Percentiles rank a stretch among this genome's conserved stretches.
Conservation (phyloP, 2,888 invertebrate species). For the Pterostichus madidus region DNA sequence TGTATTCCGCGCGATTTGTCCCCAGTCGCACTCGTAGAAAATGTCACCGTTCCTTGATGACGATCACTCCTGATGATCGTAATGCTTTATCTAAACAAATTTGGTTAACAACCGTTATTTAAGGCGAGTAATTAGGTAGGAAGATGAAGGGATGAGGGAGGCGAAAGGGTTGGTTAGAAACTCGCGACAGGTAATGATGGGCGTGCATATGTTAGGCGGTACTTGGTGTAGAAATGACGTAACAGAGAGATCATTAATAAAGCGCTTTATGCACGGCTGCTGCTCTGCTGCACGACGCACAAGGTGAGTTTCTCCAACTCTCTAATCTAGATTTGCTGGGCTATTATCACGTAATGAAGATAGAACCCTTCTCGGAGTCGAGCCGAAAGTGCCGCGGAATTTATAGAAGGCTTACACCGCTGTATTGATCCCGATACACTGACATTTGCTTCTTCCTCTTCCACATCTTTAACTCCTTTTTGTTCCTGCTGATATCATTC, state of each 20-base stretch:
- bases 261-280: constrained; percentile 19
- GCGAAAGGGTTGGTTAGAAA: no score
- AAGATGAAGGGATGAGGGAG: neutral
- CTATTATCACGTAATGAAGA: constrained; percentile 66
- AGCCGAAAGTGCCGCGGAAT: constrained; percentile 56
- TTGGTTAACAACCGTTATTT: constrained; percentile 44
- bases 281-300: constrained; percentile 20
- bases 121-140: constrained; percentile 32
- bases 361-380: constrained; percentile 63
- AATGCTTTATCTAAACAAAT: constrained; percentile 26
- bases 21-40: constrained; percentile 12
- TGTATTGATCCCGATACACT: constrained; percentile 62
- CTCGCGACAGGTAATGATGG: constrained; percentile 42
- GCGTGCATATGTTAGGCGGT: constrained; percentile 45
- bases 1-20: constrained; percentile 65
- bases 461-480: constrained; percentile 14
- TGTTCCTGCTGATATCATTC: neutral
- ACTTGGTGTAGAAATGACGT: constrained; percentile 25
- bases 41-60: neutral
- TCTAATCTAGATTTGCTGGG: constrained; percentile 65
- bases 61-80: constrained; percentile 20
- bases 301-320: constrained; percentile 57
- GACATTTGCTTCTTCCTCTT: constrained; percentile 41
- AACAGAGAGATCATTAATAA: constrained; percentile 60
- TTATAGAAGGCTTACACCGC: constrained; percentile 48